These are phyloP conservation scores for Heteractis magnifica DNA, from an alignment of 92 coral and sea anemone species.

Conservation along the genomic window DNA sequence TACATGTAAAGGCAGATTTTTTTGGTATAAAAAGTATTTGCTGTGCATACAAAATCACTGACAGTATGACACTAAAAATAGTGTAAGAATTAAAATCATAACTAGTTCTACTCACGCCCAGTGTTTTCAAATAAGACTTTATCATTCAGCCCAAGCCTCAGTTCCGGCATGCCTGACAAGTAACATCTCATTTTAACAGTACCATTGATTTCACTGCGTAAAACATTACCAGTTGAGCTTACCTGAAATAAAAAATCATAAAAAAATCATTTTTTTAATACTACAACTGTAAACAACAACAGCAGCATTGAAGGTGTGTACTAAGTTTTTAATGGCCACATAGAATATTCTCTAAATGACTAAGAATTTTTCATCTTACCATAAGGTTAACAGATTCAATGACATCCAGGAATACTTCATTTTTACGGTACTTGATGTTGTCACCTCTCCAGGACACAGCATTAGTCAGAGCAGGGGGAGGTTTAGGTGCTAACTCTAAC, in stretches of 20 bases:
- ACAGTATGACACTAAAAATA: no score
- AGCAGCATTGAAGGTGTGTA: background rate
- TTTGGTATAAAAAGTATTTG: no score
- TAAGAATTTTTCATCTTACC: slow-evolving; percentile 45
- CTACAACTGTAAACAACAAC: background rate
- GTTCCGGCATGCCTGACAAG: slow-evolving; percentile 96
- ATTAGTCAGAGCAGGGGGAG: slow-evolving; percentile 97
- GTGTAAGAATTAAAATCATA: background rate
- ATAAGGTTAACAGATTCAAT: slow-evolving; percentile 97
- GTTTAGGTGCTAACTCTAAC: slow-evolving; percentile 89
- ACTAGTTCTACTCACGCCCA: slow-evolving; percentile 72
- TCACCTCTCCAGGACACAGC: slow-evolving; percentile 99
- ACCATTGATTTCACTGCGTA: slow-evolving; percentile 97
- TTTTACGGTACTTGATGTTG: slow-evolving; percentile 93
- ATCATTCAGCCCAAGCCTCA: slow-evolving; percentile 94
- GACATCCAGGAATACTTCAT: slow-evolving; percentile 97
- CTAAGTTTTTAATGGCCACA: background rate
- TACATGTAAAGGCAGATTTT: no score
- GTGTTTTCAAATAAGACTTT: slow-evolving; percentile 96
- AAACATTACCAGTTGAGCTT: slow-evolving; percentile 90
- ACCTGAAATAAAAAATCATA: slow-evolving; percentile 63
- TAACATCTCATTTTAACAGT: slow-evolving; percentile 95
- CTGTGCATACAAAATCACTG: no score
- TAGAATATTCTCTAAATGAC: background rate
- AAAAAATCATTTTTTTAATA: background rate